Evolutionary conservation across 2,113 vertebrate species (phyloP), one percentile per base, ranked within the genome.

Genomic region (Myotis brandtii): DNA sequence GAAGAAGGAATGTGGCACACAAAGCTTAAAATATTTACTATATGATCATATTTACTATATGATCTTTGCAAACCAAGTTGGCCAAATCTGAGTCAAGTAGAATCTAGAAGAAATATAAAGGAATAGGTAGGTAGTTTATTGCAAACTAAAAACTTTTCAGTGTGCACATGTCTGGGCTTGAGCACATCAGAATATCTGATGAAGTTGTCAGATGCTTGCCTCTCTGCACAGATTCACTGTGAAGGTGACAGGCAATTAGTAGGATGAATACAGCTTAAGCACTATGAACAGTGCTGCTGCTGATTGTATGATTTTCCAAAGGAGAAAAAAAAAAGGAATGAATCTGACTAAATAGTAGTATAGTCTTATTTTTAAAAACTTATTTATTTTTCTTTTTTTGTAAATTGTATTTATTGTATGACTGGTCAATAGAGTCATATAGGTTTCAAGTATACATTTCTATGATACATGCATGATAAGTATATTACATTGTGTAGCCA

Each of bases 51-150:
- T 48, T 83, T 93, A 21, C 46, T 46, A 2, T 76, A 48, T 91
- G 40, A 40, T 92, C 34, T 76, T 67, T 86, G n/a, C 2, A 32
- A 64, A 43, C 43, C 88, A 43, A 88, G 21, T 32, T 89, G 76
- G 34, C 50, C 73, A n/a, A 34, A 20, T 48, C 13, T 48, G 9
- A 90, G 34, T 85, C 81, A 52, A 72, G 50, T 27, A 20, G 27
- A 83, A 13, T 87, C 23, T 34, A 79, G 90, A 82, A 92, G 54
- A 18, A 52, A 80, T 87, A 64, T 50, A 84, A 80, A 87, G 50
- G 21, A 75, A 83, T 93, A 76, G 27, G 21, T 43, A 11, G 0
- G 4, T 37, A 82, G n/a, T 77, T 89, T 64, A 37, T 62, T 75
- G 37, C 34, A 54, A 80, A 66, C 10, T 23, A 67, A 23, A 43